Conservation (phyloP, 2,888 invertebrate genomes). For the Callosobruchus maculatus region DNA sequence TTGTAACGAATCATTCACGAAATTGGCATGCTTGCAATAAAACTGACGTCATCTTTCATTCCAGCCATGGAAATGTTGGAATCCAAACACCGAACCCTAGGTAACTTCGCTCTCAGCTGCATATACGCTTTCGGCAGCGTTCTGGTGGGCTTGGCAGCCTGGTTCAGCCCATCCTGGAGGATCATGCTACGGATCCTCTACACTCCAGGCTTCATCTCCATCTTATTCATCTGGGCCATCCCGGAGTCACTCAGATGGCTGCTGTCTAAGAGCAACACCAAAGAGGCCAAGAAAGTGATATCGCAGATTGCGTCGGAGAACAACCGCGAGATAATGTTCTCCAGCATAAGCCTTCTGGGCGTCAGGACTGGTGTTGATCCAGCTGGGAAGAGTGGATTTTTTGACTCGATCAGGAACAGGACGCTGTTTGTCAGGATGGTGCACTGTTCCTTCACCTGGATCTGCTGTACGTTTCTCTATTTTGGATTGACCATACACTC, state of each 20-base stretch:
- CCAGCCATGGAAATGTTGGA: slow-evolving; percentile 69
- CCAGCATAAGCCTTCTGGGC: background rate
- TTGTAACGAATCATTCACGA: too few relatives aligned
- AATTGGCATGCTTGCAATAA: too few relatives aligned
- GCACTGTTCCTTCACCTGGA: slow-evolving; percentile 71
- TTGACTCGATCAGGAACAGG: slow-evolving; percentile 52
- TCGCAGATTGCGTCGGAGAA: slow-evolving; percentile 55
- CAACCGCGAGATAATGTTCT: background rate
- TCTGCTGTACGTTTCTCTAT: slow-evolving; percentile 71
- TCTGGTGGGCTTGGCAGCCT: slow-evolving; percentile 60
- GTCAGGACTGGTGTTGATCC: background rate
- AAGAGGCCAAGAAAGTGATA: slow-evolving; percentile 56
- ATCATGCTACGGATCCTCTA: slow-evolving; percentile 58
- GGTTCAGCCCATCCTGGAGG: slow-evolving; percentile 63
- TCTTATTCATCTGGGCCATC: slow-evolving; percentile 61
- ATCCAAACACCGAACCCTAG: slow-evolving; percentile 64
- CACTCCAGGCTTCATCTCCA: slow-evolving; percentile 63
- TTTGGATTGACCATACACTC: slow-evolving; percentile 76
- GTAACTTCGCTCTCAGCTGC: slow-evolving; percentile 62
- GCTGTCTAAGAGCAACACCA: slow-evolving; percentile 55
- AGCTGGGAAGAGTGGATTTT: slow-evolving; percentile 23
- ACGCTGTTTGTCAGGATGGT: slow-evolving; percentile 54
- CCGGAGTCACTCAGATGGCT: slow-evolving; percentile 74
- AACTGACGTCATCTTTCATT: too few relatives aligned
- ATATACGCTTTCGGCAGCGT: slow-evolving; percentile 66